A percentile compares a stretch with the other conserved stretches of the same genome.
Evolutionary conservation across 2,888 invertebrate species (phyloP).

Genomic region (Crematogaster levior): DNA sequence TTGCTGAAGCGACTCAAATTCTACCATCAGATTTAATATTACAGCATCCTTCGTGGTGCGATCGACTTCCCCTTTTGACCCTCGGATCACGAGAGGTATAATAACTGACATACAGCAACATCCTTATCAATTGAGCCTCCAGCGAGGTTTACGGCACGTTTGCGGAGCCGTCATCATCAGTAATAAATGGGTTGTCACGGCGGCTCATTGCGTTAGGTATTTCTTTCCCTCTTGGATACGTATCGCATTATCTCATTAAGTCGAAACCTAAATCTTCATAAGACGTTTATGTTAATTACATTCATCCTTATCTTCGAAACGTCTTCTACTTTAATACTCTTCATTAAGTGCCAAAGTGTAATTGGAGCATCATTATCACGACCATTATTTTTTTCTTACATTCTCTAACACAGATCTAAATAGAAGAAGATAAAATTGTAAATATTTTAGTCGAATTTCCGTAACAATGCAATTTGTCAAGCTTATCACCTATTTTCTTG

Average conservation of each 20-base stretch:
- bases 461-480: not conserved
- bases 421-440: not conserved
- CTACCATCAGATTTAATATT: constrained; percentile 42
- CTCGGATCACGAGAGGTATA: constrained; percentile 83
- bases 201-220: constrained; percentile 81
- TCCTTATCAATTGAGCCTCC: constrained; percentile 82
- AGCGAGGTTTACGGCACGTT: constrained; percentile 71
- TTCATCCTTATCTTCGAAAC: constrained; percentile 19
- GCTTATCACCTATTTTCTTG: not conserved
- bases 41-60: constrained; percentile 48
- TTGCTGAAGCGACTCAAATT: constrained; percentile 39
- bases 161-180: constrained; percentile 82
- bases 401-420: not conserved
- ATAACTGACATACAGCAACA: constrained; percentile 78
- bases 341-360: constrained; percentile 21
- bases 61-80: constrained; percentile 2
- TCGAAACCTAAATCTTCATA: not conserved
- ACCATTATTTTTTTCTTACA: not conserved
- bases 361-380: constrained; percentile 13
- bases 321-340: constrained; percentile 1
- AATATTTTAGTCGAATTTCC: not conserved
- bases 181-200: constrained; percentile 80
- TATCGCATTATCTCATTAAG: constrained; percentile 8
- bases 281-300: not conserved
- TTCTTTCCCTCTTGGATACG: not conserved